Conservation (phyloP, 2,797 vertebrate genomes). For the Rhynchotus rufescens region DNA sequence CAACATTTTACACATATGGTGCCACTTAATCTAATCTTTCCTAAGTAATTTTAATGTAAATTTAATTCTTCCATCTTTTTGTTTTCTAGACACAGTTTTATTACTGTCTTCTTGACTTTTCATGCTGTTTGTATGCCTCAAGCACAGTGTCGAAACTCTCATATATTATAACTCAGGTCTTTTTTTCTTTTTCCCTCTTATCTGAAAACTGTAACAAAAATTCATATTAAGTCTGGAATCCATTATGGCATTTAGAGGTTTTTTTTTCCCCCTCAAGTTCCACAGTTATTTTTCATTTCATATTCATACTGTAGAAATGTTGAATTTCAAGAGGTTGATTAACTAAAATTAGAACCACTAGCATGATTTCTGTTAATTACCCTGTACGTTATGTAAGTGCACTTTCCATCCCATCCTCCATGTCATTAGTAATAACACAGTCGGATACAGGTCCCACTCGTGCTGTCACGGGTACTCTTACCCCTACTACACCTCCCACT, state of each 20-base stretch:
- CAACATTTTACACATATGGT: background rate
- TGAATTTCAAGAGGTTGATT: background rate
- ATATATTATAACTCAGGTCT: background rate
- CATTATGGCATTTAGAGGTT: background rate
- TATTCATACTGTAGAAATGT: background rate
- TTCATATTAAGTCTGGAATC: background rate
- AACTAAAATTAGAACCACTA: background rate
- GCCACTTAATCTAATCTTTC: background rate
- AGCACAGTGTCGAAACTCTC: background rate
- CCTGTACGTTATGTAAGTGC: background rate
- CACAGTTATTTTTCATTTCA: background rate
- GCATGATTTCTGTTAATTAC: background rate
- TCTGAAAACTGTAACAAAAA: background rate
- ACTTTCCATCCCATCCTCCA: background rate
- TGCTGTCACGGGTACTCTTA: background rate
- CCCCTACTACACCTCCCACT: background rate
- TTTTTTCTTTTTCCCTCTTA: too few relatives aligned
- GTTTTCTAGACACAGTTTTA: background rate
- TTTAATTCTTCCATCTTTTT: background rate
- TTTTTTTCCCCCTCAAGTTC: background rate
- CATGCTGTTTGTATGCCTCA: background rate
- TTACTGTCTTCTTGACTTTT: background rate
- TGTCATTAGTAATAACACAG: background rate
- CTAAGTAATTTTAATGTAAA: rapidly evolving
- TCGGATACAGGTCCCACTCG: background rate